Percentiles rank a stretch among this genome's conserved stretches.
Conservation (phyloP, 2,797 vertebrate genomes). For the Tapera naevia region DNA sequence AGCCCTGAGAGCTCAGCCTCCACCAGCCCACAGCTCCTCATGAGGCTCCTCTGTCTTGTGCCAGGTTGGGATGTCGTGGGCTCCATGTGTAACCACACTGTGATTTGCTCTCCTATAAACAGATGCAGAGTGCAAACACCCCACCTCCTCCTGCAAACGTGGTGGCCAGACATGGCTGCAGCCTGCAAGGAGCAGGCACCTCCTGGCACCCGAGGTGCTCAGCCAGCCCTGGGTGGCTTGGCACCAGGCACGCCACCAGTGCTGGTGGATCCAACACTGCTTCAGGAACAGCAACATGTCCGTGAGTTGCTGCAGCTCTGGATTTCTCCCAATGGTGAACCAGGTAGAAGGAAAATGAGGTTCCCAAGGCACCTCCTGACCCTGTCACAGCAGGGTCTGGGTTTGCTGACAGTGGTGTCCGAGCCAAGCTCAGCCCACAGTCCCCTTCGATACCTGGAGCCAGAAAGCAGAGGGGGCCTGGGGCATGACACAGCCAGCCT, state of each 20-base stretch:
- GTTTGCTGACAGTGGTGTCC: neutral
- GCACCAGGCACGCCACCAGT: neutral
- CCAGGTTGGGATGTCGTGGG: neutral
- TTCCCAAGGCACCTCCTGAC: neutral
- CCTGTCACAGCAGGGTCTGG: neutral
- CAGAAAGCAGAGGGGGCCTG: neutral
- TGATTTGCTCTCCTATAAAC: neutral
- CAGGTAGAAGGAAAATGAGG: neutral
- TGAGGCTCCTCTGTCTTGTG: neutral
- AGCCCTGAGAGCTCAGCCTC: neutral
- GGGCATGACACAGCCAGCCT: neutral
- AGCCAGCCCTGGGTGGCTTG: neutral
- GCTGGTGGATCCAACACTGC: fast-evolving
- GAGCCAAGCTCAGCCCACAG: neutral
- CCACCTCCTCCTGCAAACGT: neutral
- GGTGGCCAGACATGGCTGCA: neutral
- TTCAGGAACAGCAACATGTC: fast-evolving
- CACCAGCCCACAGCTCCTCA: neutral
- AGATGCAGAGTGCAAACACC: neutral
- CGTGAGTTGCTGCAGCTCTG: fast-evolving
- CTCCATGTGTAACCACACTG: fast-evolving
- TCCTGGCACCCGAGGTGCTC: fast-evolving
- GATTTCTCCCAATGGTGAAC: neutral
- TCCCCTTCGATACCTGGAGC: fast-evolving
- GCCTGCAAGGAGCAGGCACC: neutral